Conservation (phyloP, 1,140 invertebrate species). For the Hirudo medicinalis region DNA sequence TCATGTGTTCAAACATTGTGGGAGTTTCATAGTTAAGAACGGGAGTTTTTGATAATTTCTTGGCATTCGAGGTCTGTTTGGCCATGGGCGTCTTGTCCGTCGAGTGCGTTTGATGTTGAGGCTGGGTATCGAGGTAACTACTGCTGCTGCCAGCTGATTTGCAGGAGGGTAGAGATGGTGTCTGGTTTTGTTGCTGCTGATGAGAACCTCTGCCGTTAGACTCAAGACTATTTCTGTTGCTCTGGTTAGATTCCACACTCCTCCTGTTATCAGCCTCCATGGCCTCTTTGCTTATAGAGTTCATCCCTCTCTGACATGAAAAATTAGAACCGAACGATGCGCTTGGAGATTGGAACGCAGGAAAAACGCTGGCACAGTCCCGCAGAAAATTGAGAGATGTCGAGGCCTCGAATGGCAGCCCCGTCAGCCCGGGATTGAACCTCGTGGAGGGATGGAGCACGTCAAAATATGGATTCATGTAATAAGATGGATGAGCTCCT, state of each 20-base stretch:
- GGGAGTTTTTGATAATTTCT: no score
- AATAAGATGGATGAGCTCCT: no score
- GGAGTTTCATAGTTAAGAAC: no score
- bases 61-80: no score
- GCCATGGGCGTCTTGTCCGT: background rate
- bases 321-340: background rate
- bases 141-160: background rate
- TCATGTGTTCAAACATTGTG: no score
- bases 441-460: background rate
- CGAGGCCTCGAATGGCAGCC: background rate
- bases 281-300: background rate
- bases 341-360: background rate
- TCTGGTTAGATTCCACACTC: background rate
- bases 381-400: background rate
- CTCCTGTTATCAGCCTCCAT: background rate
- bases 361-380: constrained; percentile 2
- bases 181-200: background rate
- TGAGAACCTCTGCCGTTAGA: background rate
- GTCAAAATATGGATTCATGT: no score
- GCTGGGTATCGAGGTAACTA: background rate
- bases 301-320: background rate
- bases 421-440: background rate
- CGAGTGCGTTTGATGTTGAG: background rate
- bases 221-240: background rate
- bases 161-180: background rate